phyloP scores from a whole-genome alignment of 2,888 invertebrate genomes.

The Lagria hirta region DNA sequence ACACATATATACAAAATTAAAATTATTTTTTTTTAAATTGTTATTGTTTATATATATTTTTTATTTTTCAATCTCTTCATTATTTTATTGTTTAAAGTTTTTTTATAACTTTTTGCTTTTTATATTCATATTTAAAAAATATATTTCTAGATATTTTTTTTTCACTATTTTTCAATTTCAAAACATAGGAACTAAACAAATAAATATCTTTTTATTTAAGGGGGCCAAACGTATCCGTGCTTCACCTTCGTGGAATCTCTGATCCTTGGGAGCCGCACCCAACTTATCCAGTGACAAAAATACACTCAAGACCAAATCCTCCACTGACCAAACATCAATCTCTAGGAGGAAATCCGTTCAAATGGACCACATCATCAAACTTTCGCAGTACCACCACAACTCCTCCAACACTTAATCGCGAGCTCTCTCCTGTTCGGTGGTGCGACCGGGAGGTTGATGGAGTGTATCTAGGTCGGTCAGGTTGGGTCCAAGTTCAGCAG shows the following conservation, averaged over 20 bases:
- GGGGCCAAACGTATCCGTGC: slow-evolving; percentile 59
- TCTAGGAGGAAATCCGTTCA: slow-evolving; percentile 38
- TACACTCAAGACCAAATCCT: slow-evolving; percentile 39
- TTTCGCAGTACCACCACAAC: slow-evolving; percentile 52
- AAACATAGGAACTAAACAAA: not conserved
- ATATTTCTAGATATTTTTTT: no score
- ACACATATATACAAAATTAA: no score
- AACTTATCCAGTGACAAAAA: slow-evolving; percentile 48
- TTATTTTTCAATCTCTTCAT: not conserved
- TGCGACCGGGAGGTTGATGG: slow-evolving; percentile 63
- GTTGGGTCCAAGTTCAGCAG: slow-evolving; percentile 62
- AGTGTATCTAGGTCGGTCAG: slow-evolving; percentile 60
- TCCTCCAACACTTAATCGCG: slow-evolving; percentile 54
- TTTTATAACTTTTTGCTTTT: no score
- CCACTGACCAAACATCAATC: slow-evolving; percentile 48
- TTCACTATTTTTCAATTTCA: not conserved
- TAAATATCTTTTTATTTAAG: slow-evolving; percentile 48
- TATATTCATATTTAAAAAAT: no score
- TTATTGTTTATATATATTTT: no score
- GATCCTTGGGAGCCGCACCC: slow-evolving; percentile 59
- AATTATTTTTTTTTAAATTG: no score
- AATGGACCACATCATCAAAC: slow-evolving; percentile 42
- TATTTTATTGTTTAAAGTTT: not conserved
- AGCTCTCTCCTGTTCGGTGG: slow-evolving; percentile 62
- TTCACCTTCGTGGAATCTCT: slow-evolving; percentile 58